These are phyloP conservation scores for Erethizon dorsatum DNA, from an alignment of 2,797 vertebrate species.

Conservation along the genomic window DNA sequence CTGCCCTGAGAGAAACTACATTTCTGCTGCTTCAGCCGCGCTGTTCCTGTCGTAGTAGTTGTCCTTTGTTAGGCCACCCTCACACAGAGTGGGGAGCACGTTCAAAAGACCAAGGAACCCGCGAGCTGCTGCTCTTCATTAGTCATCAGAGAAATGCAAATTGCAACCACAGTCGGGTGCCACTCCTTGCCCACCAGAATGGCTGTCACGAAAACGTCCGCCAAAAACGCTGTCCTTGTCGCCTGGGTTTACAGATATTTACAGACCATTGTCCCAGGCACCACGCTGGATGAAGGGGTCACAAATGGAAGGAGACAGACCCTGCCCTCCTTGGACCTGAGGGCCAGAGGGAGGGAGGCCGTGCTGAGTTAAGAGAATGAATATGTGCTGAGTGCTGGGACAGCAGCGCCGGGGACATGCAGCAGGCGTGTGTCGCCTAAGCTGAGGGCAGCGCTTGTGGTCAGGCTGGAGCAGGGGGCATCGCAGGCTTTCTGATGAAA, in stretches of 20 bases:
- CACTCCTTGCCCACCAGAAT: neutral
- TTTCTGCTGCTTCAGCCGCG: neutral
- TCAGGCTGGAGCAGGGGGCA: neutral
- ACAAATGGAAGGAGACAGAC: neutral
- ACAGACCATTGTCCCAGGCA: neutral
- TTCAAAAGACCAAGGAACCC: neutral
- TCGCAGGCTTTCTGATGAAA: neutral
- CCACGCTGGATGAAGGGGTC: neutral
- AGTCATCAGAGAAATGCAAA: conserved; percentile 55
- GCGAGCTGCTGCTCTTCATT: neutral
- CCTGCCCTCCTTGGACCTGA: neutral
- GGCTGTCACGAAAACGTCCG: neutral
- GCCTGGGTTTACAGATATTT: neutral
- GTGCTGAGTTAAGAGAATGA: neutral
- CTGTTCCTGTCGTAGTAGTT: no score
- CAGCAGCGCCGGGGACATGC: neutral
- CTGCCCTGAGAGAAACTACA: neutral
- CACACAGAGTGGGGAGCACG: neutral
- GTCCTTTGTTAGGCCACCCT: neutral
- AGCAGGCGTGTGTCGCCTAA: neutral
- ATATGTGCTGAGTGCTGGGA: neutral
- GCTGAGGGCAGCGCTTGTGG: neutral
- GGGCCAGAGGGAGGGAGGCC: neutral
- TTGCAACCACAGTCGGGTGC: neutral
- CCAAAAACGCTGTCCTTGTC: neutral